Evolutionary conservation across 1,140 invertebrate genomes (phyloP), one percentile per base, ranked within the genome.

Genomic region (Galleria mellonella): DNA sequence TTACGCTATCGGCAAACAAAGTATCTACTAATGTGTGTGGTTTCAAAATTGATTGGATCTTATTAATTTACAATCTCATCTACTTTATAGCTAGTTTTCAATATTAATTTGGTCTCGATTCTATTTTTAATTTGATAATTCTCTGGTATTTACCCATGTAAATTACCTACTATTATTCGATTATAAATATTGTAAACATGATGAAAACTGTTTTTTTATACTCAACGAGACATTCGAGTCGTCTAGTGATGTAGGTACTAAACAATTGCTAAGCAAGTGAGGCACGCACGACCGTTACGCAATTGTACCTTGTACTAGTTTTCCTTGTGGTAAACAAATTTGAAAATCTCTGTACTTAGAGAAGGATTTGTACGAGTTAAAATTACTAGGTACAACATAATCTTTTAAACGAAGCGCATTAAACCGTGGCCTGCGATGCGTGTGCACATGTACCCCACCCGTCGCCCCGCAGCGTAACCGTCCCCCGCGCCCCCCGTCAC

Each of bases 291-390:
- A 33, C 50, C 54, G 57, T 76, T 75, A 67, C 65, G 66, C 67
- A 79, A 75, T 51, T 44, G 41, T 49, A 55, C 62, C 62, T 67
- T 67, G 68, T 65, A 58, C 66, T 42, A 66, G 51, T 67, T 63
- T 58, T 64, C 62, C 43, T 48, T 55, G 37, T 54, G 37, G 53
- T 60, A 54, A 57, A 60, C 49, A 59, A 45, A 51, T 47, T 49
- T 36, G 33, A 50, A 49, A 58, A 54, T 53, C 39, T 32, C 44
- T 52, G 41, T 55, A 43, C 40, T 42, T 43, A 30, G 28, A 48
- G 39, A 43, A 52, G 54, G 51, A 56, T 57, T 54, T 47, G 17
- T 35, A 23, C 17, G 13, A 37, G 46, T 38, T 52, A 55, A 54
- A 63, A 47, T 55, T 39, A 56, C 46, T 51, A 48, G 5, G 6